Base-by-base conservation (phyloP, 2,888 invertebrate genomes). In the Tenthredo notha region DNA sequence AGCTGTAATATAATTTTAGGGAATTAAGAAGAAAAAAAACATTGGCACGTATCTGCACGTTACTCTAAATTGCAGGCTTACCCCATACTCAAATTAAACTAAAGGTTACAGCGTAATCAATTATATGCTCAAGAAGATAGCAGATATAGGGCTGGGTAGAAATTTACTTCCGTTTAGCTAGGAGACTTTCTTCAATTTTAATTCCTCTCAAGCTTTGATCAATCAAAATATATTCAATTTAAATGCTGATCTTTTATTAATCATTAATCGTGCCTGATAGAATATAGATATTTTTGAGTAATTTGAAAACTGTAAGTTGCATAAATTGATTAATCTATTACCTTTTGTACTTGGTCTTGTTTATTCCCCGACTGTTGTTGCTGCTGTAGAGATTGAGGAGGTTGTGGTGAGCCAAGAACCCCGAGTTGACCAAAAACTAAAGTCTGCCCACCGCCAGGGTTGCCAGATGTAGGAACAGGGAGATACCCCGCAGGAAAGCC, bases 381-480 rank as follows among this genome's bases (percentile, higher is more conserved):
- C 54, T 91, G 91, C 6, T 89, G 89, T 2, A 92, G 75, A 9
- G 92, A 91, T 3, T 89, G 91, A n/a, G 91, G 92, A 9, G 92
- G 92, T 86, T 93, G 93, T 0, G 93, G 97, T 9, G 96, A 96
- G 91, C 96, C 96, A 89, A 96, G 95, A 9, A 96, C 96, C 3
- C 96, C 96, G 84, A 96, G 93, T 86, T 96, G 97, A 86, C 96
- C 96, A 93, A 96, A 97, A 77, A 97, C 96, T 89, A 97, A 94
- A 7, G 97, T 97, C 91, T 97, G 97, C 12, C 92, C 92, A 25
- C 89, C 93, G 0, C 93, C 93, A 2, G 92, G 97, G 85, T 96
- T 96, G 7, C 97, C 96, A 88, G 97, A 97, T 58, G 97, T 96
- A 33, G 97, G 97, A 86, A 97, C 96, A 25, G 96, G 96, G 84